Evolutionary conservation across 1,140 invertebrate species (phyloP).

Genomic region (Drosophila biarmipes): DNA sequence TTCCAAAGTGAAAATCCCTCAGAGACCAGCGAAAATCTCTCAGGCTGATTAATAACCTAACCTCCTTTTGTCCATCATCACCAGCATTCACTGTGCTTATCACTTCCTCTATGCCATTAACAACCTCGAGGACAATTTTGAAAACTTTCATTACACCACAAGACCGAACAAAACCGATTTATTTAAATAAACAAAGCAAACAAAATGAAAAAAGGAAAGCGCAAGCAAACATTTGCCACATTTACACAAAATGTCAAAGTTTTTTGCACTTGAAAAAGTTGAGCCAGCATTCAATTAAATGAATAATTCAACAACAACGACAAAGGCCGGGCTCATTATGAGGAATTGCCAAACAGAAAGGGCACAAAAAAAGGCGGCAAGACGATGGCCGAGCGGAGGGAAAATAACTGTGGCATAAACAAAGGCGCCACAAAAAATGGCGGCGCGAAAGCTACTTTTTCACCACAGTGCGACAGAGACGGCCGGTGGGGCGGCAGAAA

Average conservation of each 20-base stretch:
- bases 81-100: neutral
- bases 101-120: conserved; percentile 22
- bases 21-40: too few relatives aligned
- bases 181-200: conserved; percentile 41
- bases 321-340: conserved; percentile 70
- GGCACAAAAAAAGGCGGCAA: conserved; percentile 52
- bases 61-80: neutral
- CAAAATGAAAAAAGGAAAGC: conserved; percentile 34
- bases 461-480: conserved; percentile 23
- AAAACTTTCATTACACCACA: conserved; percentile 29
- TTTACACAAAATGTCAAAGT: conserved; percentile 79
- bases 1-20: too few relatives aligned
- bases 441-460: conserved; percentile 82
- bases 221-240: conserved; percentile 70
- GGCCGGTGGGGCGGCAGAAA: conserved; percentile 14
- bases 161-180: conserved; percentile 34
- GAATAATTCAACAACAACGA: conserved; percentile 58
- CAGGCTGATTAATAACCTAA: neutral
- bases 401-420: conserved; percentile 74
- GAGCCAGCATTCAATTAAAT: conserved; percentile 73
- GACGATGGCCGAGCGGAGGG: conserved; percentile 33
- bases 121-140: conserved; percentile 12
- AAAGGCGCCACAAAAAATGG: conserved; percentile 84
- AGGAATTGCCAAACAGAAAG: conserved; percentile 74
- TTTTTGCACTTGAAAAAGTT: conserved; percentile 83